Base-by-base conservation (phyloP, 2,113 vertebrate species). In the Martes martes region DNA sequence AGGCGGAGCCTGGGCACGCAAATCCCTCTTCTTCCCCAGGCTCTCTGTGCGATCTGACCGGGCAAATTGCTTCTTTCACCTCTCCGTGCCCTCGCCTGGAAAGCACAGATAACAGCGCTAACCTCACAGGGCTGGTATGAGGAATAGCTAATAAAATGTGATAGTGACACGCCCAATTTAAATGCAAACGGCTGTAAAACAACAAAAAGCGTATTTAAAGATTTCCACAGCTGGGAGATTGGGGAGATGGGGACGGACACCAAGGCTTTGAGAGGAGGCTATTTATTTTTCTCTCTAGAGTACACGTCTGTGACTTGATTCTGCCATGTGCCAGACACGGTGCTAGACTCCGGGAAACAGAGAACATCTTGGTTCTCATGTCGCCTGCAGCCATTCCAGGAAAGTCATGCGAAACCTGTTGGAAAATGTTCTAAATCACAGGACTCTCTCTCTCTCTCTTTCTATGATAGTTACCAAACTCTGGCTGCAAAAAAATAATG, bases 91-190 rank as follows among this genome's bases (percentile, higher is more conserved):
- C 97, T 96, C 0, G 95, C 95, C 96, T 98, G 90, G 96, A 94
- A 97, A 96, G 79, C 15, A 65, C 81, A 97, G 97, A 96, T 97
- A 97, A 96, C 92, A 98, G 92, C 7, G 4, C 88, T 97, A 95
- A 97, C 97, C 97, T 98, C 97, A 97, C 87, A 96, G 95, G 76
- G 47, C 96, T 98, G 97, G 97, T 97, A 97, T 97, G 97, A 97
- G 96, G 91, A 96, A 96, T 95, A 94, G 96, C 96, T 98, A 96
- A 94, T 98, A 97, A 98, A 97, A 96, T 94, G 96, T 96, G 97
- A 95, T 89, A 91, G 94, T n/a, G 94, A 96, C 95, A 97, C 88
- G 0, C 96, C 96, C 96, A 91, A 91, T 96, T 96, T 91, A 97
- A 98, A 97, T 97, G 94, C 96, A 97, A 97, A 97, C 31, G 71